Conservation (phyloP, 2,113 vertebrate genomes). For the Bambusicola thoracicus region DNA sequence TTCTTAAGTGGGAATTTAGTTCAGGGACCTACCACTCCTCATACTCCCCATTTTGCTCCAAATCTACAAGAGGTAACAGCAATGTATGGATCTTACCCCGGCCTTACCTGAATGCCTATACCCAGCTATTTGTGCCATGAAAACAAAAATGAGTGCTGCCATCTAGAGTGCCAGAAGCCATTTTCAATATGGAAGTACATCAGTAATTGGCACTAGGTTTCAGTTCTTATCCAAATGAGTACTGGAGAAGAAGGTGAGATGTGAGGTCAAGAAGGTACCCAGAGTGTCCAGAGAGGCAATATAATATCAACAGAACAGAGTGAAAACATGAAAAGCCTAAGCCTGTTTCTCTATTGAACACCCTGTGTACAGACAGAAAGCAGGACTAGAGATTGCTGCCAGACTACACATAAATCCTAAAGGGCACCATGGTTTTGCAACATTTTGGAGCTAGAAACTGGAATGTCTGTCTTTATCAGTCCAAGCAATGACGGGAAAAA, state of each 20-base stretch:
- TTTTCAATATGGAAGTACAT: not conserved
- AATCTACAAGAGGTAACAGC: not conserved
- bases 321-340: not conserved
- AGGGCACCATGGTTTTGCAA: not conserved
- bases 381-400: not conserved
- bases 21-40: not conserved
- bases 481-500: not conserved
- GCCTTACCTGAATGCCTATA: not conserved
- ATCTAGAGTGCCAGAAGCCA: not conserved
- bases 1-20: not conserved
- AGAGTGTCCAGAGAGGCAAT: not conserved
- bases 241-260: not conserved
- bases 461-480: not conserved
- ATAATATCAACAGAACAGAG: not conserved
- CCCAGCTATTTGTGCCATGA: not conserved
- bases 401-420: not conserved
- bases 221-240: not conserved
- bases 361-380: not conserved
- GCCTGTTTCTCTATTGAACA: not conserved
- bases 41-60: not conserved
- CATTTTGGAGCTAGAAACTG: not conserved
- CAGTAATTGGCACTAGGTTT: not conserved
- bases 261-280: not conserved
- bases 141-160: not conserved
- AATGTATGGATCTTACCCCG: not conserved